A percentile compares a stretch with the other conserved stretches of the same genome.
Evolutionary conservation across 2,113 vertebrate genomes (phyloP).

Genomic region (Myxocyprinus asiaticus): DNA sequence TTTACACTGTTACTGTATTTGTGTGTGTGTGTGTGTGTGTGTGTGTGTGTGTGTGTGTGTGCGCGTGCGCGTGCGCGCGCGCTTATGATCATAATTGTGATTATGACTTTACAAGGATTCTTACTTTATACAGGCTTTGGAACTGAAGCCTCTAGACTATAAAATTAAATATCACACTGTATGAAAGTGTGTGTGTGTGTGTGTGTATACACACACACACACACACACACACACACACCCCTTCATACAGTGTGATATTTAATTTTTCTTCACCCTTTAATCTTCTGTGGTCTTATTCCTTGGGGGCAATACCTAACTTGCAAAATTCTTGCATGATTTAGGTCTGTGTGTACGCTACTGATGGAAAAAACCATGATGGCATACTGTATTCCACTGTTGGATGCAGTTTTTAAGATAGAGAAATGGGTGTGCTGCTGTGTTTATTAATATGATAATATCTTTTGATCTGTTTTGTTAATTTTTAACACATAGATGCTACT

Average conservation of each 20-base stretch:
- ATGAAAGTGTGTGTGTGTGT: no score
- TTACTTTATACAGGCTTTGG: no score
- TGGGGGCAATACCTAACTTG: constrained; percentile 29
- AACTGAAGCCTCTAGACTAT: no score
- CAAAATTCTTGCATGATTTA: constrained; percentile 39
- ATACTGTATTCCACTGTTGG: constrained; percentile 31
- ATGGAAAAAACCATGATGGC: constrained; percentile 53
- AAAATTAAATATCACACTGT: no score
- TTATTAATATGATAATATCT: background rate
- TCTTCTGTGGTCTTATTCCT: constrained; percentile 27
- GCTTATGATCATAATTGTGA: no score
- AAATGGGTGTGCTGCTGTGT: background rate
- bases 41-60: no score
- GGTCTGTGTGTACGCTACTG: constrained; percentile 27
- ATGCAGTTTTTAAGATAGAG: background rate
- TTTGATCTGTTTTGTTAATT: background rate
- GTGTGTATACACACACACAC: no score
- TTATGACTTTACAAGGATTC: no score
- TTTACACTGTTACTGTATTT: no score
- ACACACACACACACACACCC: background rate
- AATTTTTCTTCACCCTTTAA: constrained; percentile 3
- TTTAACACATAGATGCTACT: background rate
- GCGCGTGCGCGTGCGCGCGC: no score
- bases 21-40: no score
- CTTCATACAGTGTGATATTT: background rate